These are phyloP conservation scores for Synanthedon formicaeformis DNA, from an alignment of 2,888 invertebrate species.

Conservation along the genomic window DNA sequence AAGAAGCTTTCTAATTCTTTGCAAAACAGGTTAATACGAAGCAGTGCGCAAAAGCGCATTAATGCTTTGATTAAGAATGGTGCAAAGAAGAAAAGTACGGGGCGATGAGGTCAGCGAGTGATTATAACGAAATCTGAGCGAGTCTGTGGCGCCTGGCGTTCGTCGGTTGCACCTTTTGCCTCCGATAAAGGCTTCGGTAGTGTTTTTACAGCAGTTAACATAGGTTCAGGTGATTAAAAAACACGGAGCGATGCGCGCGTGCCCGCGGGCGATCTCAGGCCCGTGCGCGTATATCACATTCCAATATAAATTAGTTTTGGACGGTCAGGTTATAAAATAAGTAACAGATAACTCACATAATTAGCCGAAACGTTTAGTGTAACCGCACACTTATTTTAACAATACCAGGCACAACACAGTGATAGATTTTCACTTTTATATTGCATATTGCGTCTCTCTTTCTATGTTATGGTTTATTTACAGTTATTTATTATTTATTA, in stretches of 20 bases:
- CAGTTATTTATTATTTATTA: too few relatives aligned
- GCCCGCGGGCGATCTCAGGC: conserved; percentile 40
- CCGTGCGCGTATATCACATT: conserved; percentile 62
- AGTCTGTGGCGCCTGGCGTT: conserved; percentile 31
- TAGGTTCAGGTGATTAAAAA: conserved; percentile 56
- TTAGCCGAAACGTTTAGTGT: conserved; percentile 20
- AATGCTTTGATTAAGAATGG: background rate
- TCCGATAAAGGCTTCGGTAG: conserved; percentile 27
- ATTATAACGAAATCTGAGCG: conserved; percentile 12
- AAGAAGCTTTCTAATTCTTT: too few relatives aligned
- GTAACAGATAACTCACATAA: conserved; percentile 15
- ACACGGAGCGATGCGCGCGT: conserved; percentile 38
- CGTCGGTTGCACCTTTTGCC: conserved; percentile 1
- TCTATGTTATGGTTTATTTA: too few relatives aligned
- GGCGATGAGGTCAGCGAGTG: conserved; percentile 4
- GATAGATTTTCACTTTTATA: too few relatives aligned
- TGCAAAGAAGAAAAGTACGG: background rate
- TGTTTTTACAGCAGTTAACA: conserved; percentile 48
- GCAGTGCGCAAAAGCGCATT: background rate
- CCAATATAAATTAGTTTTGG: conserved; percentile 68
- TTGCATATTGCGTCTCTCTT: too few relatives aligned
- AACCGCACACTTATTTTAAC: conserved; percentile 8
- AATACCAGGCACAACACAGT: too few relatives aligned
- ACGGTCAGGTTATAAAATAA: conserved; percentile 49
- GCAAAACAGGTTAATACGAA: too few relatives aligned